These are phyloP conservation scores for Neodiprion virginianus DNA, from an alignment of 1,140 invertebrate species.

Conservation along the genomic window DNA sequence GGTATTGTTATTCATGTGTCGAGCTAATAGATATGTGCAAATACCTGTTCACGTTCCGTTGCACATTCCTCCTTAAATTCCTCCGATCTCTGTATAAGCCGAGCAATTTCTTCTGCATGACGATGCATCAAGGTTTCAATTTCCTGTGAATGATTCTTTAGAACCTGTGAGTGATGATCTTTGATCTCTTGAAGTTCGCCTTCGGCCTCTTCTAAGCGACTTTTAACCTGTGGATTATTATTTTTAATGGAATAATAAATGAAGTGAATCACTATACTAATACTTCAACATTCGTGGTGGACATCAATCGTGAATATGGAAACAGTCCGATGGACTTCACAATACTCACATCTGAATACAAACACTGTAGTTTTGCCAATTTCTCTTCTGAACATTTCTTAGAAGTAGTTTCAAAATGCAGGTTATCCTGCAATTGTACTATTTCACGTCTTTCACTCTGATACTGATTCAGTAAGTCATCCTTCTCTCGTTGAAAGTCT, in stretches of 20 bases:
- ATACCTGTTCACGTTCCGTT: conserved; percentile 45
- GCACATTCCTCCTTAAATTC: conserved; percentile 37
- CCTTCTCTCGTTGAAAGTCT: conserved; percentile 39
- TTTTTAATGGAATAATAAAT: conserved; percentile 4
- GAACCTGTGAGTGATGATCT: conserved; percentile 24
- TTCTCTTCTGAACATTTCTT: not conserved
- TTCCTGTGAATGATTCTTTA: conserved; percentile 41
- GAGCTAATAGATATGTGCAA: conserved; percentile 12
- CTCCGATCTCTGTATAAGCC: conserved; percentile 38
- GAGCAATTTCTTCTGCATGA: conserved; percentile 37
- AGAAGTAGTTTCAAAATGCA: not conserved
- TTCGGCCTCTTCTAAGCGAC: conserved; percentile 31
- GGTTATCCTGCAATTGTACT: not conserved
- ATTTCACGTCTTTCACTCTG: conserved; percentile 35
- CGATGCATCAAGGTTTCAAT: conserved; percentile 37
- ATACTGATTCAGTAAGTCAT: conserved; percentile 36
- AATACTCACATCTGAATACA: not conserved
- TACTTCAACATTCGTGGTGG: conserved; percentile 38
- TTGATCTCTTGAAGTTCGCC: conserved; percentile 38
- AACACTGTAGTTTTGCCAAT: conserved; percentile 12
- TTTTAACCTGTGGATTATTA: conserved; percentile 31
- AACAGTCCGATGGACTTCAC: not conserved
- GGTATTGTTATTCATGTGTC: not conserved
- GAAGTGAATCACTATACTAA: not conserved
- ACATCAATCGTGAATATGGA: not conserved